A percentile compares a stretch with the other conserved stretches of the same genome.
Conservation (phyloP, 2,888 invertebrate genomes). For the Lithodes maja region DNA sequence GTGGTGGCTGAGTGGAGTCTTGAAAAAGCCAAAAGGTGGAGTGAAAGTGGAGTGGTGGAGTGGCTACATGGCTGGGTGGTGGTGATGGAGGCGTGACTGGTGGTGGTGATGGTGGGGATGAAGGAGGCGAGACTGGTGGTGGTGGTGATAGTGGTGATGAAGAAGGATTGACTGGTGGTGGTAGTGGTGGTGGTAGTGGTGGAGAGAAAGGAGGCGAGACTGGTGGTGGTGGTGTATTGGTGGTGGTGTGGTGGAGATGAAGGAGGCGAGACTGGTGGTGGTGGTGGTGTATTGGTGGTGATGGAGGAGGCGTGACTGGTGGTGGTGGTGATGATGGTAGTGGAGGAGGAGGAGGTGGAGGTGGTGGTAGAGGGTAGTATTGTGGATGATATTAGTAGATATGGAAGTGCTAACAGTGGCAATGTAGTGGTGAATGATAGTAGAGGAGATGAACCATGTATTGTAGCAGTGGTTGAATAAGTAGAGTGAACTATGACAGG, state of each 20-base stretch:
- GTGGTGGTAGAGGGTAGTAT: not conserved
- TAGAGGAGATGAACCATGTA: too few species aligned
- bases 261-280: not conserved
- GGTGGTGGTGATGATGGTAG: not conserved
- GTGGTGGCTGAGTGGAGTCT: too few species aligned
- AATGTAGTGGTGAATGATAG: too few species aligned
- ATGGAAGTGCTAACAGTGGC: too few species aligned
- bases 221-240: not conserved
- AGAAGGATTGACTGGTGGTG: not conserved
- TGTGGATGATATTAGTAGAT: too few species aligned
- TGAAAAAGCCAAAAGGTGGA: not conserved
- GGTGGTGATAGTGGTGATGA: not conserved
- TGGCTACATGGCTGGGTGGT: too few species aligned
- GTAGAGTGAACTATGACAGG: too few species aligned
- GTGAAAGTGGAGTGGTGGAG: constrained; percentile 1
- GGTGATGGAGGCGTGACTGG: too few species aligned
- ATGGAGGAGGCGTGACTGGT: not conserved
- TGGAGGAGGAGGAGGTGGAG: constrained; percentile 4
- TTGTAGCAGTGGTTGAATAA: too few species aligned
- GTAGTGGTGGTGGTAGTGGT: not conserved
- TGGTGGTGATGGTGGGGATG: too few species aligned
- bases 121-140: not conserved
- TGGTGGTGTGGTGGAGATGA: not conserved
- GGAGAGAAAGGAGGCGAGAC: not conserved
- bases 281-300: not conserved